Evolutionary conservation across 2,888 invertebrate genomes (phyloP).

Genomic region (Caenorhabditis angaria): DNA sequence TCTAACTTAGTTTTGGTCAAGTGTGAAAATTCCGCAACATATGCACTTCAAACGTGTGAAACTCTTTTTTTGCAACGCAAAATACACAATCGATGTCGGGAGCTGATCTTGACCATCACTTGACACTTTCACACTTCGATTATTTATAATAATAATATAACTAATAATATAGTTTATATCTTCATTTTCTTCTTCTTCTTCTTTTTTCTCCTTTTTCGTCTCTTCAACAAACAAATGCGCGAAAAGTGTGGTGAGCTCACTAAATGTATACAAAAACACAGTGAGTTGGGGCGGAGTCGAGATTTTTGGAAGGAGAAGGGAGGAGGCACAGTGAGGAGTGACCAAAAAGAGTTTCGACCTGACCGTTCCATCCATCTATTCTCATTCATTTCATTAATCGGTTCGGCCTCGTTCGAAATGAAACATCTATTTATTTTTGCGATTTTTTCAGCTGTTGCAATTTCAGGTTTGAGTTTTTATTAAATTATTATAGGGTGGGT

Average conservation of each 20-base stretch:
- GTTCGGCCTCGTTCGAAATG: background rate
- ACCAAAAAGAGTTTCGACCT: too few species aligned
- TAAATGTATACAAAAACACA: background rate
- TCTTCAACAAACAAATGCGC: conserved; percentile 4
- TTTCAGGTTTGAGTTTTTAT: background rate
- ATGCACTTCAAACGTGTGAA: background rate
- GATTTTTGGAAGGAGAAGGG: background rate
- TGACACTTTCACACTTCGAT: conserved; percentile 2
- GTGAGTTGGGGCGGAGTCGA: background rate
- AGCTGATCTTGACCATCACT: conserved; percentile 2
- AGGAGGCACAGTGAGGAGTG: background rate
- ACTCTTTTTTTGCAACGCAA: background rate
- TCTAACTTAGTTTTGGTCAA: too few species aligned
- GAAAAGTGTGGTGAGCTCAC: background rate
- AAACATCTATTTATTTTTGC: background rate
- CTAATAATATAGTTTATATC: conserved; percentile 2
- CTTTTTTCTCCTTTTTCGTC: background rate
- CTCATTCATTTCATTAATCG: background rate
- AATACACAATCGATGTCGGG: background rate
- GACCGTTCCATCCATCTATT: background rate
- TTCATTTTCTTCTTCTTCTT: background rate
- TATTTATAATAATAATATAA: background rate
- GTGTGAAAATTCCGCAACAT: conserved; percentile 4
- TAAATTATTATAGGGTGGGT: background rate
- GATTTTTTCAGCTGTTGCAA: background rate